Base-by-base conservation (phyloP, 2,888 invertebrate species). In the Prostheceraeus crozeri region DNA sequence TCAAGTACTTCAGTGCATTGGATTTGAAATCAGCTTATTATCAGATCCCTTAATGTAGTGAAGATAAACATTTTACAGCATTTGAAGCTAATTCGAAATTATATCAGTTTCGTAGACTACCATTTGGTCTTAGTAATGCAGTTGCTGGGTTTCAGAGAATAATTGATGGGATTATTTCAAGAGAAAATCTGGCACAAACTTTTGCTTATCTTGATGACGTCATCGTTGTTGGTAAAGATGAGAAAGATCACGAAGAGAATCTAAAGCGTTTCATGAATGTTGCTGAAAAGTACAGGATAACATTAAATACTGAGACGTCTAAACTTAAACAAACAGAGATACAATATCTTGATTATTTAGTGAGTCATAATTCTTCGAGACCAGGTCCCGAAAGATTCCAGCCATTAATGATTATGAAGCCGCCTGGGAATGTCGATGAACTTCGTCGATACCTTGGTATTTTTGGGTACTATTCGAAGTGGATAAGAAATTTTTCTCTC, bases 1-100 rank as follows among this genome's bases (percentile, higher is more conserved):
- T 58, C 30, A 57, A 16, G 16, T 23, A 11, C 11, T 57, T 58
- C 30, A 23, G 27, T 58, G 21, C 27, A 19, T 25, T 57, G 14
- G 58, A 57, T 6, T 16, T 56, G 16, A 57, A 56, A 56, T 21
- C 21, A 27, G 56, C 52, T 11, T 56, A 53, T 51, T 46, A 56
- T 51, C 56, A 56, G 21, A 56, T 56, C 23, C 56, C 56, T 10
- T 8, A 54, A 10, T 21, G 40, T 16, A n/a, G 23, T 54, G 23
- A 19, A 21, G 54, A 54, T 35, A 46, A 46, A 54, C 23, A 14
- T 54, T 54, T 21, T 51, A 51, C 52, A 23, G 51, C 51, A n/a
- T 54, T 54, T 23, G 55, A 54, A 23, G 36, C 51, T 16, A 52
- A 45, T 45, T 45, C 51, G n/a, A 52, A 52, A 14, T 23, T 51